Conservation (phyloP, 1,140 invertebrate species). For the Colletes gigas region DNA sequence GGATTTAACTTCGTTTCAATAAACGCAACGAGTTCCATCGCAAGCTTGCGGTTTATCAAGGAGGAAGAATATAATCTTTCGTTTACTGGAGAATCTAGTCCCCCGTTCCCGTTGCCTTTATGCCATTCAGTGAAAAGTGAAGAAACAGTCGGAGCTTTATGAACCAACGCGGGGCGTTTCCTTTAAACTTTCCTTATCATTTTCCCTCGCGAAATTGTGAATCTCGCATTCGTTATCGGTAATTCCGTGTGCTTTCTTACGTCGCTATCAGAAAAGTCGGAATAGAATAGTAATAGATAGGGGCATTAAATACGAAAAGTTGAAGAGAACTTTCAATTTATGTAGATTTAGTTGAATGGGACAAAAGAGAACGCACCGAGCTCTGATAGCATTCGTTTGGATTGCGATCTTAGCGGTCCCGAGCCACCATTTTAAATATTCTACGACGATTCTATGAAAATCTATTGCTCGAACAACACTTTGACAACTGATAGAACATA, state of each 20-base stretch:
- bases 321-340: not conserved
- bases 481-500: too few species aligned
- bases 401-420: not conserved
- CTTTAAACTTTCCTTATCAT: conserved; percentile 9
- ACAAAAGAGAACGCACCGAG: not conserved
- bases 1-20: conserved; percentile 49
- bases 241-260: not conserved
- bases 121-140: conserved; percentile 10
- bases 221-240: conserved; percentile 15
- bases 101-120: not conserved
- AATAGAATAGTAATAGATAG: not conserved
- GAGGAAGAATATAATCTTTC: conserved; percentile 36
- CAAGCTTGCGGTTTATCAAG: conserved; percentile 32
- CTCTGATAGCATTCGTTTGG: too few species aligned
- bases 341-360: not conserved
- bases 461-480: not conserved
- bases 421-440: not conserved
- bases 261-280: not conserved
- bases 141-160: conserved; percentile 23
- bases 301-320: not conserved
- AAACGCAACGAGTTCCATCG: conserved; percentile 22
- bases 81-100: conserved; percentile 9
- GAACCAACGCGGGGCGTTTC: not conserved
- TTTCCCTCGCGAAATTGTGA: not conserved
- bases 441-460: not conserved